These are phyloP conservation scores for Drosophila pectinifera DNA, from an alignment of 1,140 invertebrate genomes.

Conservation along the genomic window DNA sequence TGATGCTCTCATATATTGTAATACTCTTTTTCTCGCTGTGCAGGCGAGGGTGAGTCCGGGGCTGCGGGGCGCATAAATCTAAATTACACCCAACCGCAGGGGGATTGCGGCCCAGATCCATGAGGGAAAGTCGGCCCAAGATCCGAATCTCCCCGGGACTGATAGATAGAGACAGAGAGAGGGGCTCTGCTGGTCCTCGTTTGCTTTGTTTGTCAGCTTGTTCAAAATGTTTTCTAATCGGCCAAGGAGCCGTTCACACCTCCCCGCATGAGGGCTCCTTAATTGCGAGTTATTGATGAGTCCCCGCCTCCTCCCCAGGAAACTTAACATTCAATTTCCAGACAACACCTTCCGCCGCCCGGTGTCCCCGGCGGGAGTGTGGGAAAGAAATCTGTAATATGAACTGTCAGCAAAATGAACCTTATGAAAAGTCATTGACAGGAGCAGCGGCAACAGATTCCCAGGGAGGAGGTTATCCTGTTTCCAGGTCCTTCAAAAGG, in stretches of 20 bases:
- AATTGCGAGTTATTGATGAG: slow-evolving; percentile 74
- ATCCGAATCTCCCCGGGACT: slow-evolving; percentile 56
- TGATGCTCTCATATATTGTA: not conserved
- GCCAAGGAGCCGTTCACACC: slow-evolving; percentile 51
- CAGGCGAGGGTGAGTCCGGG: slow-evolving; percentile 1
- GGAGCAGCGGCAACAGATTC: slow-evolving; percentile 22
- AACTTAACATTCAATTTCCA: slow-evolving; percentile 51
- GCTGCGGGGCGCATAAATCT: slow-evolving; percentile 66
- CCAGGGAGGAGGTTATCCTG: slow-evolving; percentile 11
- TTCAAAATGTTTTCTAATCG: slow-evolving; percentile 64
- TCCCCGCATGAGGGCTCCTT: slow-evolving; percentile 41
- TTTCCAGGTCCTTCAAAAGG: slow-evolving; percentile 44
- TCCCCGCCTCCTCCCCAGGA: slow-evolving; percentile 1
- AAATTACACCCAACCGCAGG: slow-evolving; percentile 70
- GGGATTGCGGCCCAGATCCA: slow-evolving; percentile 50
- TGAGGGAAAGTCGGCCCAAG: slow-evolving; percentile 58
- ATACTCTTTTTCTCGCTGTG: slow-evolving; percentile 13
- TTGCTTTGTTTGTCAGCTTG: slow-evolving; percentile 48
- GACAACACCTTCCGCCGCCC: slow-evolving; percentile 7
- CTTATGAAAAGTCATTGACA: slow-evolving; percentile 72
- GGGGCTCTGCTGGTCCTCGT: slow-evolving; percentile 43
- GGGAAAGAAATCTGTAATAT: slow-evolving; percentile 51
- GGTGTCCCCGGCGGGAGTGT: not conserved
- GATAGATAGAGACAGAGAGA: slow-evolving; percentile 20
- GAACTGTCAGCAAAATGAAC: slow-evolving; percentile 65